Base-by-base conservation (phyloP, 2,888 invertebrate species). In the Temnothorax unifasciatus region DNA sequence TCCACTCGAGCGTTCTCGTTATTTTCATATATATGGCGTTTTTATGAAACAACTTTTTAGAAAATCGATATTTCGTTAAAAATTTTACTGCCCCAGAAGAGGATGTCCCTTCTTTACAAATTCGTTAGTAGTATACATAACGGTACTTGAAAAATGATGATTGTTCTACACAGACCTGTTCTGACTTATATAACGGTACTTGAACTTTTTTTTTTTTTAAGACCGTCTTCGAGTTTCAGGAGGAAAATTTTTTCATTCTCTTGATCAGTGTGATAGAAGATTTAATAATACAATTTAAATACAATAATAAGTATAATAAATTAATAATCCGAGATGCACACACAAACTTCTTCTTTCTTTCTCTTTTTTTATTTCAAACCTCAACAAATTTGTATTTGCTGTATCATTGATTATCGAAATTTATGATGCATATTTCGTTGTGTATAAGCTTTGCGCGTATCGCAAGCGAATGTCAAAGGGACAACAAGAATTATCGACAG, bases 401-500 rank as follows among this genome's bases (percentile, higher is more conserved):
- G 1, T 18, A 21, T 3, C 3, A 15, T 29, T 29, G n/a, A 61
- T 61, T 47, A 44, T 61, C 13, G 1, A 29, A 44, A 3, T n/a
- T 41, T 8, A 18, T 9, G 1, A 66, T 25, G 3, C 6, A 34
- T 34, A 34, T 6, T 34, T 34, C 34, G 34, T 6, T 6, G 34
- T 41, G 9, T 54, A 6, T 25, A 21, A 25, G 25, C 15, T 21
- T 74, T 44, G 21, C 8, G n/a, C 9, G 11, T 68, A 50, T 34
- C 71, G 4, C 41, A 21, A 8, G 6, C 29, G 41, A 68, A 47
- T 41, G 54, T 54, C 69, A 64, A 44, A 77, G 41, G 25, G 61
- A 50, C 29, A 29, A 64, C n/a, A 66, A 13, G 5, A 9, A 44
- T 69, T 69, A 71, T 34, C 38, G 38, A 77, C n/a, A 52, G n/a